Evolutionary conservation across 2,797 vertebrate genomes (phyloP).

Genomic region (Protosalanx chinensis): DNA sequence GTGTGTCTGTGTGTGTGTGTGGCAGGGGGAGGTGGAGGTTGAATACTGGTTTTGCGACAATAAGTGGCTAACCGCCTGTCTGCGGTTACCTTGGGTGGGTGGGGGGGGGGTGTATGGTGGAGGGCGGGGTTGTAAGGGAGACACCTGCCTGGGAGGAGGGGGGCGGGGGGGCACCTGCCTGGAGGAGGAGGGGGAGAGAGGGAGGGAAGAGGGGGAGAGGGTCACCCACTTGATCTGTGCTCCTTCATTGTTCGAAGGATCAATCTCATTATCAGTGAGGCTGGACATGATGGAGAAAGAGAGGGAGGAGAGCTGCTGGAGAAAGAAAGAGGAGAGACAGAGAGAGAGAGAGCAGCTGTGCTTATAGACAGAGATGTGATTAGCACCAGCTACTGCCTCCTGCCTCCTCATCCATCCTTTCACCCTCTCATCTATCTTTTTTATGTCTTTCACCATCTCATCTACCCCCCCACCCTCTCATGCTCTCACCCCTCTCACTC

Average conservation of each 20-base stretch:
- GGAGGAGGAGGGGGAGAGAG: not conserved
- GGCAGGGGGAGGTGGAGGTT: not conserved
- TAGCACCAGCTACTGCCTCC: conserved; percentile 69
- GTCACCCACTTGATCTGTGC: conserved; percentile 53
- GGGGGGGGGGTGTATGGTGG: not conserved
- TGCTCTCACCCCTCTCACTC: no score
- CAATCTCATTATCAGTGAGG: conserved; percentile 68
- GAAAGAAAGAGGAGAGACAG: conserved; percentile 29
- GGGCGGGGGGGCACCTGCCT: not conserved
- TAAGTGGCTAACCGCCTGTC: not conserved
- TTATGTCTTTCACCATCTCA: conserved; percentile 71
- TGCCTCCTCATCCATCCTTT: conserved; percentile 56
- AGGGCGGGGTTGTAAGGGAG: not conserved
- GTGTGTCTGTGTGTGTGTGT: conserved; percentile 19
- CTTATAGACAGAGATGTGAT: conserved; percentile 78
- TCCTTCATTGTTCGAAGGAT: conserved; percentile 65
- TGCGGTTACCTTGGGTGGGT: not conserved
- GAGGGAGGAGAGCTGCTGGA: conserved; percentile 52
- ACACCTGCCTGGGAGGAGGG: no score
- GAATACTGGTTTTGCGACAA: not conserved
- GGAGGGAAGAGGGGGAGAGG: not conserved
- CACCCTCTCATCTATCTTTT: conserved; percentile 74
- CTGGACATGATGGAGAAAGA: conserved; percentile 64
- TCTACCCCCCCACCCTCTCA: not conserved
- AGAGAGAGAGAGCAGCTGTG: conserved; percentile 72